These are phyloP conservation scores for Grapholita molesta DNA, from an alignment of 1,140 invertebrate species.

Conservation along the genomic window DNA sequence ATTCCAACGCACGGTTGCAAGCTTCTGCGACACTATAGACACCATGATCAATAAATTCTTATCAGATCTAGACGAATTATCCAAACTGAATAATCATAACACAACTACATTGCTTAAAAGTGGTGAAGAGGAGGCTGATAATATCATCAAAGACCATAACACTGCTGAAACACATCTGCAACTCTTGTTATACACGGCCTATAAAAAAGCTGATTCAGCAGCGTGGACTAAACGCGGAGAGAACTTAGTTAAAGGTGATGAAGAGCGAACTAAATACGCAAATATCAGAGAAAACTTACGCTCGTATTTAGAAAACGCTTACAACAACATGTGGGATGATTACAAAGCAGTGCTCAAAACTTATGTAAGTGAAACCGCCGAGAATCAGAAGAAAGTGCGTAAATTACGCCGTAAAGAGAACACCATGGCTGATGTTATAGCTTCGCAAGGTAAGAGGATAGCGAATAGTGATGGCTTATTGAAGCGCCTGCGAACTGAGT, in stretches of 20 bases:
- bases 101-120: constrained; percentile 49
- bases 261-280: constrained; percentile 55
- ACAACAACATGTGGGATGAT: constrained; percentile 61
- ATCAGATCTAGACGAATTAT: constrained; percentile 51
- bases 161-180: constrained; percentile 67
- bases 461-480: constrained; percentile 60
- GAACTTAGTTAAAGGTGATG: constrained; percentile 68
- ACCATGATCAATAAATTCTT: constrained; percentile 68
- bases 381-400: constrained; percentile 64
- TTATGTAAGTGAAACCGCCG: constrained; percentile 56
- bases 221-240: constrained; percentile 67
- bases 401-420: constrained; percentile 67
- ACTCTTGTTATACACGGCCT: constrained; percentile 54
- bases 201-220: constrained; percentile 53
- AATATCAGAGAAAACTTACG: constrained; percentile 58
- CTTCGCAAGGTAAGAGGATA: constrained; percentile 63
- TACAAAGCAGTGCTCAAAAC: constrained; percentile 64
- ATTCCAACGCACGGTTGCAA: constrained; percentile 62
- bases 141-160: constrained; percentile 51
- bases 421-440: constrained; percentile 70
- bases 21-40: constrained; percentile 64
- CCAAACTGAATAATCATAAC: constrained; percentile 48
- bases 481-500: constrained; percentile 49
- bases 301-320: constrained; percentile 59
- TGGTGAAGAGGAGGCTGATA: constrained; percentile 42